Evolutionary conservation across 2,113 vertebrate genomes (phyloP).

Genomic region (Bucco capensis): DNA sequence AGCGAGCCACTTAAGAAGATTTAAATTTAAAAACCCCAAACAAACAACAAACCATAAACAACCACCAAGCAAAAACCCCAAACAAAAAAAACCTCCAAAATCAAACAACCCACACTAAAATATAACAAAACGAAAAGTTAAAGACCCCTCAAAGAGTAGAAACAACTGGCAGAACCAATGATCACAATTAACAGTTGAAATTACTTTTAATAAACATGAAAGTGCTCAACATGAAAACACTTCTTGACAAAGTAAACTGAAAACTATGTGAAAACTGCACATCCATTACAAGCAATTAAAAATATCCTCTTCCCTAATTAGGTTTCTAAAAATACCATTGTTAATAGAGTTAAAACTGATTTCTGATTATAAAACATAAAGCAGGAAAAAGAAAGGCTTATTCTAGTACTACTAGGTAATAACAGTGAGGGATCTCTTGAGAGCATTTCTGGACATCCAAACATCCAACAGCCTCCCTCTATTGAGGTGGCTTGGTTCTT

Average conservation of each 20-base stretch:
- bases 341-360: neutral
- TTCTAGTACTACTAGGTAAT: neutral
- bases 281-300: neutral
- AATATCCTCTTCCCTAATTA: neutral
- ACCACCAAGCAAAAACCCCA: neutral
- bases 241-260: neutral
- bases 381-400: neutral
- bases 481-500: neutral
- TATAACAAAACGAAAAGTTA: neutral
- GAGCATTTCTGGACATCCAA: neutral
- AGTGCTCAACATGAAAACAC: neutral
- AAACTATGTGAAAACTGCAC: neutral
- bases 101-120: neutral
- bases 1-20: neutral
- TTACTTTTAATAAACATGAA: neutral
- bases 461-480: neutral
- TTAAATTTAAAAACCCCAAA: neutral
- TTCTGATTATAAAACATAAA: neutral
- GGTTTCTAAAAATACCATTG: neutral
- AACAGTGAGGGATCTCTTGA: rapidly evolving
- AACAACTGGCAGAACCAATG: neutral
- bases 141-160: neutral
- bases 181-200: neutral
- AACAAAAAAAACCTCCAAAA: too few species aligned
- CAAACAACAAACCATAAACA: too few species aligned